A percentile compares a stretch with the other conserved stretches of the same genome.
Evolutionary conservation across 2,113 vertebrate species (phyloP).

Genomic region (Eupsittula cactorum): DNA sequence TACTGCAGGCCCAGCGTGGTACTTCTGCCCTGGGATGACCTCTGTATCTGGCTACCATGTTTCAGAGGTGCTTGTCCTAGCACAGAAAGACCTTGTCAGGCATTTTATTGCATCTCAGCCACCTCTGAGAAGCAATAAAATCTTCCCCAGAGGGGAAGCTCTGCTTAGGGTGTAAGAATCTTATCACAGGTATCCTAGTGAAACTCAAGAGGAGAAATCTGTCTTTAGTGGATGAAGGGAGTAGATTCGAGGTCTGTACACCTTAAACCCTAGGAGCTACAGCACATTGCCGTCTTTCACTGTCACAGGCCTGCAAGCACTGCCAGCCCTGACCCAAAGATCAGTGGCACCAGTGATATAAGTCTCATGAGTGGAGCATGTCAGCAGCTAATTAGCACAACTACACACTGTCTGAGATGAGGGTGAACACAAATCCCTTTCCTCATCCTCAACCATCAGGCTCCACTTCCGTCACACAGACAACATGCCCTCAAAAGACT

Average conservation of each 20-base stretch:
- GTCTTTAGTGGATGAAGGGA: background rate
- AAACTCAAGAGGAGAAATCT: background rate
- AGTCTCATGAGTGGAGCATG: background rate
- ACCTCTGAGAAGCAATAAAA: background rate
- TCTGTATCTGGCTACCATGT: background rate
- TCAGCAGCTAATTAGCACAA: background rate
- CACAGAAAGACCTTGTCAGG: background rate
- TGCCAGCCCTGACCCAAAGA: background rate
- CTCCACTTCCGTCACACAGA: background rate
- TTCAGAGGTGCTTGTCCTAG: background rate
- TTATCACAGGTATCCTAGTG: background rate
- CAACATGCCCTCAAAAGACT: background rate
- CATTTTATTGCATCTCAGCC: background rate
- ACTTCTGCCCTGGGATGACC: background rate
- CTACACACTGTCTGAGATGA: background rate
- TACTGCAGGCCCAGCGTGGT: background rate
- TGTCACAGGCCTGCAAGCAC: background rate
- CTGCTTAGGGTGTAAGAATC: background rate
- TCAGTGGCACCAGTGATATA: background rate
- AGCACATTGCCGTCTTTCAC: background rate
- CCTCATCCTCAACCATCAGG: background rate
- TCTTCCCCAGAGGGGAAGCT: background rate
- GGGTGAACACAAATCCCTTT: background rate
- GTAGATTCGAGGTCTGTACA: background rate
- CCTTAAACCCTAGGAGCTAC: background rate